These are phyloP conservation scores for Drosophila murphyi DNA, from an alignment of 1,140 invertebrate species.

Conservation along the genomic window DNA sequence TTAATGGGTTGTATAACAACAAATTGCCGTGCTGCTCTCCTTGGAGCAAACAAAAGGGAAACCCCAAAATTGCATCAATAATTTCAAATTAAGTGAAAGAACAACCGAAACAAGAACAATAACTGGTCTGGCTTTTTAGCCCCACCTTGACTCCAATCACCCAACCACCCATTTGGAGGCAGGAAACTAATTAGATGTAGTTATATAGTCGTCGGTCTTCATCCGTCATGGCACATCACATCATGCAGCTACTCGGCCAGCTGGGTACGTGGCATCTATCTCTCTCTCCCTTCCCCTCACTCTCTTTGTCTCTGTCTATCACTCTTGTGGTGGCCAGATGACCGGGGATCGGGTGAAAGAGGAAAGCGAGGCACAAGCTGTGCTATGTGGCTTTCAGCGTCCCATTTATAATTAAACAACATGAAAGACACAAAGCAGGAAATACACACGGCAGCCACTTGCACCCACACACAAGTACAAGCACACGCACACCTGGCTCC, in stretches of 20 bases:
- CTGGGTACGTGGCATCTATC: not conserved
- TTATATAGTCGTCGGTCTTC: slow-evolving; percentile 66
- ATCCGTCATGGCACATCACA: slow-evolving; percentile 59
- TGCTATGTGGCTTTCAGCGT: slow-evolving; percentile 68
- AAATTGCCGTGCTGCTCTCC: slow-evolving; percentile 25
- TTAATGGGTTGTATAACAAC: not conserved
- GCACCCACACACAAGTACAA: not conserved
- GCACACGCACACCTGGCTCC: slow-evolving; percentile 37
- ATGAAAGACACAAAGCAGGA: slow-evolving; percentile 78
- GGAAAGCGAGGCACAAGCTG: not conserved
- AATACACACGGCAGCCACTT: slow-evolving; percentile 9
- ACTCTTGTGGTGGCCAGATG: too few species aligned
- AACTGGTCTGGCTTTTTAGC: not conserved
- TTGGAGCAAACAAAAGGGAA: slow-evolving; percentile 37
- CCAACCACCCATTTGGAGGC: slow-evolving; percentile 23
- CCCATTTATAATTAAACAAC: slow-evolving; percentile 83
- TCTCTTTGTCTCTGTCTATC: too few species aligned
- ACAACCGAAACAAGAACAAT: slow-evolving; percentile 32
- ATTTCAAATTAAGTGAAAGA: slow-evolving; percentile 67
- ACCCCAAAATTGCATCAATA: slow-evolving; percentile 75
- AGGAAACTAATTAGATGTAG: slow-evolving; percentile 66
- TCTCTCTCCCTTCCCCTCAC: not conserved
- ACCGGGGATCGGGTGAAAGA: not conserved
- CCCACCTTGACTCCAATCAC: not conserved
- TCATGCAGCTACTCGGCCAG: slow-evolving; percentile 18